Conservation (phyloP, 2,797 vertebrate species). For the Discoglossus pictus region DNA sequence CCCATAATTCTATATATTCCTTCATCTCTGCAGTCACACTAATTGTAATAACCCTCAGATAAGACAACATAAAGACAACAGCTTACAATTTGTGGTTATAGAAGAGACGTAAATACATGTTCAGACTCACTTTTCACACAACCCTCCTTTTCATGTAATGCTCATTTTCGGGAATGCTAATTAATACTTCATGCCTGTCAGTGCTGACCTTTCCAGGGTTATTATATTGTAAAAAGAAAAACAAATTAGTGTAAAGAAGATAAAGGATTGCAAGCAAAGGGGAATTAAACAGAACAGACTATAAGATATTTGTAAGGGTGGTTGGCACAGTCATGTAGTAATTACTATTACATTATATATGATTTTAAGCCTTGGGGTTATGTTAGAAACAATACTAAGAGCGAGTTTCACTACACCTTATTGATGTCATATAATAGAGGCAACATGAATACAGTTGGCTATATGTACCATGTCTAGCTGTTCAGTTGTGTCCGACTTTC, state of each 20-base stretch:
- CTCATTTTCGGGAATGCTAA: constrained; percentile 56
- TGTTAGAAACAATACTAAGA: no score
- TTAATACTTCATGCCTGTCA: constrained; percentile 65
- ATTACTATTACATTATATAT: no score
- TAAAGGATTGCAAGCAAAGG: constrained; percentile 9
- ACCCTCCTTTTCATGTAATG: constrained; percentile 22
- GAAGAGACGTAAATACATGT: constrained; percentile 2
- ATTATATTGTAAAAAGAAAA: constrained; percentile 61
- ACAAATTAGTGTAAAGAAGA: constrained; percentile 2
- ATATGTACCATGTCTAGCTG: no score
- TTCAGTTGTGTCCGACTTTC: no score
- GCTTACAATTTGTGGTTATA: constrained; percentile 1
- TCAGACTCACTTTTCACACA: constrained; percentile 13
- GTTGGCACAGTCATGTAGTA: not conserved
- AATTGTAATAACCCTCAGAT: constrained; percentile 19
- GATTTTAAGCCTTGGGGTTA: no score
- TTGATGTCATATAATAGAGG: no score
- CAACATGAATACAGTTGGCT: no score
- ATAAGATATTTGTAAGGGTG: not conserved
- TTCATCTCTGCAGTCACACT: constrained; percentile 7
- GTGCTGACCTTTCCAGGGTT: constrained; percentile 62
- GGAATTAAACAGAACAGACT: constrained; percentile 1
- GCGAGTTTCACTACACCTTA: no score
- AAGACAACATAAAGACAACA: constrained; percentile 38
- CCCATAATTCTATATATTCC: no score